Conservation (phyloP, 2,888 invertebrate species). For the Selenia dentaria region DNA sequence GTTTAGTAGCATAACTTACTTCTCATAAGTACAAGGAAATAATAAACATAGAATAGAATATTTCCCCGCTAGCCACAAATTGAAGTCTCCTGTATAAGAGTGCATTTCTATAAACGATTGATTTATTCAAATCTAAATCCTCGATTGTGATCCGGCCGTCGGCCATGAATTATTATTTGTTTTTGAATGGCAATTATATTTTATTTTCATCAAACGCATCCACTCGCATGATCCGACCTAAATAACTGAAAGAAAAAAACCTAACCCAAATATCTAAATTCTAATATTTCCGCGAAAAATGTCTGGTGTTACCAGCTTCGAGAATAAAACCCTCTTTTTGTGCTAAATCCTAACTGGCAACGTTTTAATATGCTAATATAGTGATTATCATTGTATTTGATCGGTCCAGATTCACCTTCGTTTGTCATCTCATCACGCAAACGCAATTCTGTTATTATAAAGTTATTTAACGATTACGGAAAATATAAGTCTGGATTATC, state of each 20-base stretch:
- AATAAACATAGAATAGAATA: too few relatives aligned
- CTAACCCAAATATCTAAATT: conserved; percentile 31
- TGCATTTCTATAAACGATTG: conserved; percentile 82
- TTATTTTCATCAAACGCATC: conserved; percentile 73
- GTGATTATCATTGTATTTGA: conserved; percentile 48
- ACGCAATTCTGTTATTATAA: too few relatives aligned
- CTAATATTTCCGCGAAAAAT: conserved; percentile 75
- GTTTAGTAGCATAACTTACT: too few relatives aligned
- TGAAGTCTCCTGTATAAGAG: conserved; percentile 57
- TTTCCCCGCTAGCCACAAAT: too few relatives aligned
- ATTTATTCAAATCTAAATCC: conserved; percentile 82
- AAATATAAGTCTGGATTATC: too few relatives aligned
- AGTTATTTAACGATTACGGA: too few relatives aligned
- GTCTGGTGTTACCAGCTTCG: conserved; percentile 55
- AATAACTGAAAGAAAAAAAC: conserved; percentile 20
- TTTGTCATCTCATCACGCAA: conserved; percentile 31
- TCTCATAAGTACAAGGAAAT: too few relatives aligned
- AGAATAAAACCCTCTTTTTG: conserved; percentile 44
- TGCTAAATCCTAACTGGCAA: conserved; percentile 42
- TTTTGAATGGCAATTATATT: conserved; percentile 84
- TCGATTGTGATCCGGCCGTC: conserved; percentile 75
- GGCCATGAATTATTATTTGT: conserved; percentile 80
- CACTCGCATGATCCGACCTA: conserved; percentile 64
- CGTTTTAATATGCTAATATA: conserved; percentile 56
- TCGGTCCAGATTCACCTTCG: conserved; percentile 18